Base-by-base conservation (phyloP, 64 coral and sea anemone genomes). In the Montipora cactus region DNA sequence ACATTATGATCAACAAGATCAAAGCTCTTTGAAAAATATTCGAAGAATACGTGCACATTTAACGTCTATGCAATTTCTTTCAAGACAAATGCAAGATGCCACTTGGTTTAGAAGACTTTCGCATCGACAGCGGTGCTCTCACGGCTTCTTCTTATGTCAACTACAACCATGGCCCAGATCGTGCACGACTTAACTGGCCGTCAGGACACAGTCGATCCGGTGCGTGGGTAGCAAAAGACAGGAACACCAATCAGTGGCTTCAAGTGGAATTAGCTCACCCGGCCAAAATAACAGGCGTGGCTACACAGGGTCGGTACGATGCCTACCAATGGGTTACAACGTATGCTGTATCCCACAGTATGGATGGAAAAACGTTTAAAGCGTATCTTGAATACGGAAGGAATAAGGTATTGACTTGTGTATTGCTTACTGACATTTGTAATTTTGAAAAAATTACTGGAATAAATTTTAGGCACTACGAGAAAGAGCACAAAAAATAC, bases 321-420 rank as follows among this genome's bases (percentile, higher is more conserved):
- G 80, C 62, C 7, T 89, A 87, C 44, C 98, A 99, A 8, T 99
- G 98, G 98, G 92, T 96, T 19, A 99, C 80, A 76, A 89, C 53
- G 44, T 97, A 92, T 48, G 92, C 68, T 49, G 66, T 97, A 18
- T 64, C 71, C 0, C 95, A 97, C 70, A 88, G 92, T 18, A 47
- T 87, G 6, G 61, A 76, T 84, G 92, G 92, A 80, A 91, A 59
- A 74, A 22, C 52, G 8, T 67, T 97, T 49, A 48, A 68, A 74
- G 2, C 67, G 49, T 74, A 96, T 74, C 46, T 77, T 15, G 87
- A 89, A 22, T 79, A 77, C 62, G 76, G 76, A 61, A 47, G 50
- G 8, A 59, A 45, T 19, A 89, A 79, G 87, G 87, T 89, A 48
- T 11, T 77, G 21, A 62, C 62, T 47, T 55, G 10, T 5, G 10